Base-by-base conservation (phyloP, 2,113 vertebrate genomes). In the Caranx melampygus region DNA sequence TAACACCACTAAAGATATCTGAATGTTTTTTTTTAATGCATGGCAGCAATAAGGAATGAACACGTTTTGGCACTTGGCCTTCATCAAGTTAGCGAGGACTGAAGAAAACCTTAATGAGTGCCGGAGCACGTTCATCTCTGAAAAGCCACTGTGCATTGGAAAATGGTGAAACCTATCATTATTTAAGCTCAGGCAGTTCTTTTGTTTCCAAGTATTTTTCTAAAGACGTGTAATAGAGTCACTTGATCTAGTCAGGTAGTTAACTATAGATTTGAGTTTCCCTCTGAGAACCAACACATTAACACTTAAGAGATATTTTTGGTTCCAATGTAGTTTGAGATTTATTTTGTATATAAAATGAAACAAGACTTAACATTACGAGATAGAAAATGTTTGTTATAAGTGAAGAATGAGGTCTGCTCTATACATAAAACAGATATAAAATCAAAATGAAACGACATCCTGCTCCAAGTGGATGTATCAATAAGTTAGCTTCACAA, bases 1-100 rank as follows among this genome's bases (percentile, higher is more conserved):
- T 86, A 78, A 79, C 49, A 3, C 34, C 3, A 31, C 62, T 78
- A 31, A 72, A 40, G 14, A 78, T 65, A 44, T 21, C 9, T 61
- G 61, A 69, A 69, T 67, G 14, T 34, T 61, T 71, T 70, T 71
- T 70, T 78, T 78, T 55, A 82, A 79, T 74, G 40, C 5, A 13
- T 12, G n/a, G 57, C 64, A 59, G 69, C 60, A 66, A 74, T 74
- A 45, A 69, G 20, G 37, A 67, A 15, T 21, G 57, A 64, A 66
- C 71, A 76, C n/a, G 15, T 78, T 71, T 70, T 77, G 63, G 61
- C 79, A 72, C 75, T 66, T 75, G 73, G 70, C 81, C 77, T 83
- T 81, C 52, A 66, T 89, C 60, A 34, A 37, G 35, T 63, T 51
- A 52, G 74, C 7, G 34, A 42, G 52, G 31, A 26, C 20, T 69